A percentile compares a stretch with the other conserved stretches of the same genome.
Conservation (phyloP, 2,113 vertebrate species). For the Benitochromis conjunctus region DNA sequence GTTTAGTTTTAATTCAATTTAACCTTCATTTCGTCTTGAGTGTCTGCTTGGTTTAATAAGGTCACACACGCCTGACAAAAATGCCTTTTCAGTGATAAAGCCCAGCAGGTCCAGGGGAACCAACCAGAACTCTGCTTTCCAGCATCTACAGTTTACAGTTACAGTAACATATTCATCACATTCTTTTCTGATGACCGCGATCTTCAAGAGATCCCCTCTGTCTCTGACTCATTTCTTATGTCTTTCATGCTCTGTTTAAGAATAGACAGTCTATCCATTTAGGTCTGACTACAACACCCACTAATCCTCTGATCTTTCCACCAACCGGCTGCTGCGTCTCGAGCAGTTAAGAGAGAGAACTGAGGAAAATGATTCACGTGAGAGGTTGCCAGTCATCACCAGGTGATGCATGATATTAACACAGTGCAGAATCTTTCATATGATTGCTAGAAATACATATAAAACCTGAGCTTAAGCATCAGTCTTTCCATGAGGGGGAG, state of each 20-base stretch:
- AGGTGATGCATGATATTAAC: neutral
- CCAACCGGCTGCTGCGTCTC: slow-evolving; percentile 18
- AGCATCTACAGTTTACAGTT: neutral
- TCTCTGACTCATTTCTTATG: slow-evolving; percentile 12
- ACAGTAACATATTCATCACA: neutral
- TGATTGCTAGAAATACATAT: neutral
- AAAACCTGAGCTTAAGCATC: neutral
- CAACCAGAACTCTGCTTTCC: neutral
- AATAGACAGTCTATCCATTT: slow-evolving; percentile 57
- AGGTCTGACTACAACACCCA: slow-evolving; percentile 23
- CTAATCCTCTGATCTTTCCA: slow-evolving; percentile 62
- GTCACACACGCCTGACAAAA: neutral
- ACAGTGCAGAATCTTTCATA: neutral
- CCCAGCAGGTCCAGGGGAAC: neutral
- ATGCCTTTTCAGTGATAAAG: neutral
- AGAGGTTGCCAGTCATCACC: neutral
- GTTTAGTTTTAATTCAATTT: slow-evolving; percentile 10
- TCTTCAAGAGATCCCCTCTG: neutral
- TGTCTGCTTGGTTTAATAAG: neutral
- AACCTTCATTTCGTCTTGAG: slow-evolving; percentile 20
- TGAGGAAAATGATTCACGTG: neutral
- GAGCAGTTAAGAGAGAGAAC: neutral
- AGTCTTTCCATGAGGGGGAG: neutral
- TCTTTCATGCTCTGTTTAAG: slow-evolving; percentile 22
- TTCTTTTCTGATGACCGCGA: neutral